A percentile compares a stretch with the other conserved stretches of the same genome.
Evolutionary conservation across 1,140 invertebrate genomes (phyloP).

Genomic region (Anagrus nilaparvatae): DNA sequence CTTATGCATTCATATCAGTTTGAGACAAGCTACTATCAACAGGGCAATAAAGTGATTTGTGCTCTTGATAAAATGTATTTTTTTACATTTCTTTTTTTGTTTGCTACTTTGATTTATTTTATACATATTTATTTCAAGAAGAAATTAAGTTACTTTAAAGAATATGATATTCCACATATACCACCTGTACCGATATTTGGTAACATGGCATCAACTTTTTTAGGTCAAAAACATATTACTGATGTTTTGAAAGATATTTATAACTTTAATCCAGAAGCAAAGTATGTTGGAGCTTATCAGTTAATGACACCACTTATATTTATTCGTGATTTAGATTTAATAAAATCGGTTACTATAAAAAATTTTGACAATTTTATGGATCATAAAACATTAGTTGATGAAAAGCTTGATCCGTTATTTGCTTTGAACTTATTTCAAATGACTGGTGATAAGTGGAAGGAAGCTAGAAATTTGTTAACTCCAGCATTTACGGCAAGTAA

Average conservation of each 20-base stretch:
- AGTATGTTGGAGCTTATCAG: constrained; percentile 20
- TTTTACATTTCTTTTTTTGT: no score
- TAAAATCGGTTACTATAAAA: constrained; percentile 37
- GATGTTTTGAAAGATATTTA: constrained; percentile 3
- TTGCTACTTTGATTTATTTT: no score
- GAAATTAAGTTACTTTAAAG: no score
- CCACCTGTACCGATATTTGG: no score
- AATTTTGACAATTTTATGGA: constrained; percentile 36
- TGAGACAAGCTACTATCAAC: no score
- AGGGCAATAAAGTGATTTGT: no score
- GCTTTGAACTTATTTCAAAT: constrained; percentile 26
- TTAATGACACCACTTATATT: constrained; percentile 23
- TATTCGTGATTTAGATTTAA: constrained; percentile 34
- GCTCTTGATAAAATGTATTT: no score
- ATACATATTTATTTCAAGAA: no score
- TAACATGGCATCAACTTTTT: no score
- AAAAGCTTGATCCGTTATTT: constrained; percentile 25
- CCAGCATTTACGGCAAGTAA: constrained; percentile 37
- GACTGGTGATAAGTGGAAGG: constrained; percentile 31
- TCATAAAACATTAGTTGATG: constrained; percentile 28
- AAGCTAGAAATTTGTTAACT: constrained; percentile 30
- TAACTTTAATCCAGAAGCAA: constrained; percentile 12
- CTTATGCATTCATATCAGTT: no score
- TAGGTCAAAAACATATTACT: not conserved
- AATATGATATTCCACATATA: no score